These are phyloP conservation scores for Drosophila greeni DNA, from an alignment of 2,888 invertebrate genomes.

Conservation along the genomic window DNA sequence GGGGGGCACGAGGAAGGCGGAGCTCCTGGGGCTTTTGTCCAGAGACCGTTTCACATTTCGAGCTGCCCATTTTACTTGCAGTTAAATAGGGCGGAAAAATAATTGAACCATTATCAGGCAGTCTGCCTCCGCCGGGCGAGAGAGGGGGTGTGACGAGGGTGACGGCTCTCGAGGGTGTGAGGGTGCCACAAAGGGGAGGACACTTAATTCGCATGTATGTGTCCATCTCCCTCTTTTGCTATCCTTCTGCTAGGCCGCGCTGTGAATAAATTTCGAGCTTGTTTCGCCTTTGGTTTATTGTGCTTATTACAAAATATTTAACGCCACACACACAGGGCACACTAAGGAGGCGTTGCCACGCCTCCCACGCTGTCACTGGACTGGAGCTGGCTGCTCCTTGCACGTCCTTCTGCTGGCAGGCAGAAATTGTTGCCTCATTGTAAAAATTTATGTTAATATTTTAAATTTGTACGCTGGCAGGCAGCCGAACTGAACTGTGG, in stretches of 20 bases:
- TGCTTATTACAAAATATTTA: conserved; percentile 57
- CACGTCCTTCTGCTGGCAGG: conserved; percentile 2
- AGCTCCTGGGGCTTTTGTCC: background rate
- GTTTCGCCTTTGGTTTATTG: conserved; percentile 46
- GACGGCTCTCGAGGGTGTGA: background rate
- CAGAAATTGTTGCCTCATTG: conserved; percentile 55
- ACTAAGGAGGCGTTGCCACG: conserved; percentile 22
- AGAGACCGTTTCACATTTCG: conserved; percentile 19
- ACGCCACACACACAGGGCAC: conserved; percentile 30
- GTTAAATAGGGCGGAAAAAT: conserved; percentile 89
- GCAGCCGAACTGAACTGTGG: conserved; percentile 23
- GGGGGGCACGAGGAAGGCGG: background rate
- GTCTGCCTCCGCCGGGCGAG: conserved; percentile 19
- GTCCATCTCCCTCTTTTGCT: background rate
- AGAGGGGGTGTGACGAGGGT: background rate
- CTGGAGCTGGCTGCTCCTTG: background rate
- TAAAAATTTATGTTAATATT: conserved; percentile 56
- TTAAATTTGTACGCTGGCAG: conserved; percentile 49
- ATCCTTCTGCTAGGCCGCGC: conserved; percentile 7
- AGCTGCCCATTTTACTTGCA: conserved; percentile 77
- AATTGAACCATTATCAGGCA: conserved; percentile 82
- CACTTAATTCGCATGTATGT: conserved; percentile 5
- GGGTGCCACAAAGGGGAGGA: conserved; percentile 1
- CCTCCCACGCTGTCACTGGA: conserved; percentile 28
- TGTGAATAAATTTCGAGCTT: conserved; percentile 44